Evolutionary conservation across 2,113 vertebrate genomes (phyloP).

Genomic region (Microtus richardsoni): DNA sequence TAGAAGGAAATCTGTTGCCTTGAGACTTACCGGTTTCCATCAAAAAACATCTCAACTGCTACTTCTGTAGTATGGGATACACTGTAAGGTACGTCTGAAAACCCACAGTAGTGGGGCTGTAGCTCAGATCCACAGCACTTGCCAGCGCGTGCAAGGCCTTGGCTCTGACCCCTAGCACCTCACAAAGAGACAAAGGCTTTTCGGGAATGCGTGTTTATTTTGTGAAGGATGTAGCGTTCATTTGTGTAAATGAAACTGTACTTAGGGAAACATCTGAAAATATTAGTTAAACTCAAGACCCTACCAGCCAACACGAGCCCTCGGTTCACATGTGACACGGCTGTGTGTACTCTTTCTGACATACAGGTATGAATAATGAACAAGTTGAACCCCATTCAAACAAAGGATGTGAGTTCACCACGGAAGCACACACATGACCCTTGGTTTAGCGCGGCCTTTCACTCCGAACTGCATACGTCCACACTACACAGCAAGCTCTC

Average conservation of each 20-base stretch:
- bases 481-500: neutral
- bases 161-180: neutral
- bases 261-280: constrained; percentile 11
- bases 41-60: constrained; percentile 34
- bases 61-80: constrained; percentile 24
- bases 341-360: neutral
- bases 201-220: constrained; percentile 18
- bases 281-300: neutral
- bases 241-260: constrained; percentile 45
- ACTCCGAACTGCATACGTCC: neutral
- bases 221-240: constrained; percentile 32
- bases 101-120: neutral
- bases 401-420: constrained; percentile 1
- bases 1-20: constrained; percentile 64
- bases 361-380: neutral
- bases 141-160: neutral
- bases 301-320: neutral
- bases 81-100: constrained; percentile 63
- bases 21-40: constrained; percentile 62
- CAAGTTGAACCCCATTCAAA: constrained; percentile 16
- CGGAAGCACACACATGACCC: neutral
- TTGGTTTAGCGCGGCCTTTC: neutral
- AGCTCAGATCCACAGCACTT: neutral
- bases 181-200: neutral
- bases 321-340: neutral